phyloP scores from a whole-genome alignment of 1,140 invertebrate species.

The Drusus annulatus region DNA sequence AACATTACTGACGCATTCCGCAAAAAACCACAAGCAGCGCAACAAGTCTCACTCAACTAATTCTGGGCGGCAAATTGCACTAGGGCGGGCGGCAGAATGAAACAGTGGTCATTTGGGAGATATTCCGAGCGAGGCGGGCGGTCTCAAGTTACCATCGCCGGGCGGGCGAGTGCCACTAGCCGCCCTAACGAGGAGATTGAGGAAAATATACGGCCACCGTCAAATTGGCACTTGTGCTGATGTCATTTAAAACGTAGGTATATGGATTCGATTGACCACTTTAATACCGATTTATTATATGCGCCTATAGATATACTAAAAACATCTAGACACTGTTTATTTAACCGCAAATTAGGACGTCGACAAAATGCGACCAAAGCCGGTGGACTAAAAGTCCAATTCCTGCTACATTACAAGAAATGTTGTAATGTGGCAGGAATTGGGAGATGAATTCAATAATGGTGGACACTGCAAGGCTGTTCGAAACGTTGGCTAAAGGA shows the following conservation, averaged over 20 bases:
- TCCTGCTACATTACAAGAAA: no score
- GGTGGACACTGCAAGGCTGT: no score
- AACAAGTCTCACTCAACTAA: not conserved
- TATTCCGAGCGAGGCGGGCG: slow-evolving; percentile 13
- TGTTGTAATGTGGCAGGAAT: no score
- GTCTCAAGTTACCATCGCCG: slow-evolving; percentile 23
- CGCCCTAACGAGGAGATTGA: slow-evolving; percentile 17
- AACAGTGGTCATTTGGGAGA: slow-evolving; percentile 12
- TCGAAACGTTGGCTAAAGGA: no score
- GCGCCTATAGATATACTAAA: not conserved
- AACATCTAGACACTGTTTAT: not conserved
- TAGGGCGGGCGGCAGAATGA: not conserved
- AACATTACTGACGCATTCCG: not conserved
- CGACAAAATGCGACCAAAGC: not conserved
- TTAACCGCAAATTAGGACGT: not conserved
- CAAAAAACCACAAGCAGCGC: not conserved
- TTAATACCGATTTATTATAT: not conserved
- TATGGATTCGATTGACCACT: not conserved
- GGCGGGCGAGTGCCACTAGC: not conserved
- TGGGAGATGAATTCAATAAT: no score
- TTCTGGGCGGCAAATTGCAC: not conserved
- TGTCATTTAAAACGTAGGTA: not conserved
- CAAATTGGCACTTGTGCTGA: slow-evolving; percentile 2
- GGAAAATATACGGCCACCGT: not conserved
- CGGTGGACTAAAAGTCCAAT: no score